Percentiles rank a stretch among this genome's conserved stretches.
These are phyloP conservation scores for Lateolabrax maculatus DNA, from an alignment of 2,797 vertebrate genomes.

Conservation along the genomic window DNA sequence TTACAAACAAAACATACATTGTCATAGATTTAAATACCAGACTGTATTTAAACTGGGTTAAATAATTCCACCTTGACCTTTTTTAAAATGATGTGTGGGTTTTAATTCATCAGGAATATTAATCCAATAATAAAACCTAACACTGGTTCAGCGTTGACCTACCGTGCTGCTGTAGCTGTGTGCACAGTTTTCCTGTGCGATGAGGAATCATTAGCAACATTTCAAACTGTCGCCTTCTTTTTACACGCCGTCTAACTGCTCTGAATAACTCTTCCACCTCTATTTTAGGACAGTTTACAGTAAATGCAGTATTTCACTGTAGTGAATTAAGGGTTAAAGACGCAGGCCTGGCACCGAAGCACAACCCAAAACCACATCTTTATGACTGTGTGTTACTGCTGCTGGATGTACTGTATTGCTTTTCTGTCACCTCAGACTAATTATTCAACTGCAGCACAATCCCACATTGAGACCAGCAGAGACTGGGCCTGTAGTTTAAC, in stretches of 20 bases:
- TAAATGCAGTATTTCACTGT: not conserved
- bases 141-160: not conserved
- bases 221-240: not conserved
- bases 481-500: not conserved
- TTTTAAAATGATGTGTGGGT: not conserved
- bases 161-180: not conserved
- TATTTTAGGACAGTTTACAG: slow-evolving; percentile 6
- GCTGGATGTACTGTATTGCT: slow-evolving; percentile 21
- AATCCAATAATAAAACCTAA: not conserved
- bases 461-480: slow-evolving; percentile 10
- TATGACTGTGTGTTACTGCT: slow-evolving; percentile 23
- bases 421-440: slow-evolving; percentile 39
- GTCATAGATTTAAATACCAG: no score
- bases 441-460: slow-evolving; percentile 37
- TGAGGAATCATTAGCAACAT: not conserved
- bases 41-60: no score
- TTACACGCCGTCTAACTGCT: not conserved
- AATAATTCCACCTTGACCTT: no score
- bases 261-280: not conserved
- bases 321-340: slow-evolving; percentile 12
- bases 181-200: not conserved
- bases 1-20: no score
- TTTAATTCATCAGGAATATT: not conserved
- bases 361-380: slow-evolving; percentile 23
- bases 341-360: not conserved